Base-by-base conservation (phyloP, 2,113 vertebrate species). In the Chloroceryle aenea region DNA sequence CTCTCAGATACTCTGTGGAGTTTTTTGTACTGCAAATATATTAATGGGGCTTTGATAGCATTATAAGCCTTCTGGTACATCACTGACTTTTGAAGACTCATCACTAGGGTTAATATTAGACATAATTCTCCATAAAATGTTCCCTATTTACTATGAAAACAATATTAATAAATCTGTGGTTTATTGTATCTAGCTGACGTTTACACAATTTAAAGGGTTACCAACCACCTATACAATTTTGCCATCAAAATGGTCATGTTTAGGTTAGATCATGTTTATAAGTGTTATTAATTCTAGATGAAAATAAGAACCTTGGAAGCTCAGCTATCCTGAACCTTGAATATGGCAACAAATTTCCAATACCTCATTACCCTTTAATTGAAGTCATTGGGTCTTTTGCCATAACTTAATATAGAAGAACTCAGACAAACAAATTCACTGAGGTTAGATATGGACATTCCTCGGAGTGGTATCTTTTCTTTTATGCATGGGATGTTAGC, bases 391-490 rank as follows among this genome's bases (percentile, higher is more conserved):
- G 12, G 7, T 68, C 19, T 64, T 93, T 69, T 53, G 29, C 47
- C 8, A 58, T 36, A 50, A 26, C 8, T 79, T 47, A 58, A 23
- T 55, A 73, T 6, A 62, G 45, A 20, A 80, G 27, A 72, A 76
- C 42, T 73, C 30, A 68, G 29, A 45, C 18, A 81, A n/a, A 7
- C 25, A 79, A 68, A 40, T 50, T 61, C 2, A 1, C n/a, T 5
- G 1, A 45, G 30, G 78, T 71, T 38, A 84, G 23, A 30, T 56
- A 48, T 30, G 19, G 30, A 40, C 0, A 0, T 26, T 91, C 56
- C 74, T 75, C 40, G 56, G 29, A 72, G 38, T 16, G 7, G 5
- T n/a, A 38, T 67, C 11, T 50, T 29, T 52, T 59, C 16, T 48
- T 72, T 88, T 43, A 45, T 11, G 25, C 12, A 30, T 12, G 29